Evolutionary conservation across 2,113 vertebrate genomes (phyloP).

Genomic region (Cavia porcellus): DNA sequence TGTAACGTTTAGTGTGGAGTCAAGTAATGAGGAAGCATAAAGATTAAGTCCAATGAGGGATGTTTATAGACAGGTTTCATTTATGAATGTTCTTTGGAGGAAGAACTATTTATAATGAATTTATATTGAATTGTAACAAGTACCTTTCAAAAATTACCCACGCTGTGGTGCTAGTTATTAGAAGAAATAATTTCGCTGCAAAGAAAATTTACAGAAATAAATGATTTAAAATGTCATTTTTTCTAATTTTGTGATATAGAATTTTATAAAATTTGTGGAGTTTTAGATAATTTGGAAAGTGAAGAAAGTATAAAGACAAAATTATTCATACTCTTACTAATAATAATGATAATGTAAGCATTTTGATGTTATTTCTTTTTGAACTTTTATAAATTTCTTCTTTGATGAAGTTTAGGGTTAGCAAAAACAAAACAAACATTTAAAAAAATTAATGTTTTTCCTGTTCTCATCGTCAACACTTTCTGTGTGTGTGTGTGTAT

Average conservation of each 20-base stretch:
- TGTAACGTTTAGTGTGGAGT: conserved; percentile 13
- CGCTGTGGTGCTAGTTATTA: conserved; percentile 31
- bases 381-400: conserved; percentile 43
- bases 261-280: conserved; percentile 11
- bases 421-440: not conserved
- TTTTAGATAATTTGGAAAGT: conserved; percentile 51
- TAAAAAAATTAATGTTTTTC: not conserved
- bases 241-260: conserved; percentile 4
- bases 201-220: conserved; percentile 50
- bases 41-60: not conserved
- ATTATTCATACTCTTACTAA: conserved; percentile 21
- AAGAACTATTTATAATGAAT: conserved; percentile 50
- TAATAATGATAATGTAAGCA: conserved; percentile 13
- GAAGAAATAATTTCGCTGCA: conserved; percentile 47
- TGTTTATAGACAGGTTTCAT: conserved; percentile 12
- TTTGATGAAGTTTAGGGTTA: not conserved
- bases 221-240: conserved; percentile 6
- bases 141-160: conserved; percentile 49
- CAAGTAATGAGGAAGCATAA: conserved; percentile 35
- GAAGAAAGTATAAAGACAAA: conserved; percentile 35
- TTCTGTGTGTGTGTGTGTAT: not conserved
- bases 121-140: not conserved
- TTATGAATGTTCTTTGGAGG: conserved; percentile 7
- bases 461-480: not conserved
- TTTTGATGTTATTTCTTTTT: conserved; percentile 50